Evolutionary conservation across 2,797 vertebrate genomes (phyloP), one percentile per base, ranked within the genome.

Genomic region (Pantherophis vulpinus): DNA sequence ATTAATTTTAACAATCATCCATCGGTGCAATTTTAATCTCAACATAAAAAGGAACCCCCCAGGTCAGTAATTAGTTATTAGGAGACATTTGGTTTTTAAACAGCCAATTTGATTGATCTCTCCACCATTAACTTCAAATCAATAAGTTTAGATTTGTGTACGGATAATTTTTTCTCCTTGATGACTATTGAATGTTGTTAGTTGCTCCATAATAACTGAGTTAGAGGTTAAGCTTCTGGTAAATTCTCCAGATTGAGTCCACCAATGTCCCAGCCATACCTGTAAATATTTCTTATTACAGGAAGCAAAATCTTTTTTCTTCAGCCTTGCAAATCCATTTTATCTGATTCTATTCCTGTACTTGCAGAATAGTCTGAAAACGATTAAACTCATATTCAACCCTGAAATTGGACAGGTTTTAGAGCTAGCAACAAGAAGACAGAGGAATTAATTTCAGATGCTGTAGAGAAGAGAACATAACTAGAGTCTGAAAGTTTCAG

Each of bases 221-320:
- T 96, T 97, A 95, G 97, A 96, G 97, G 96, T 96, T 95, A 94
- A 95, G 94, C 93, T 95, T 96, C 96, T 96, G 96, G 95, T 96
- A 95, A 91, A 95, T 95, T 97, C 96, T 93, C 93, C 95, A 95
- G 83, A 95, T 95, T 94, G 95, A 97, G 95, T 95, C 94, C 96
- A 23, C 94, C 96, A 93, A 93, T 94, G 93, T 95, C 96, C 88
- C 0, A 92, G 94, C 96, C 95, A 95, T 97, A 94, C 95, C 96
- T 95, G 96, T 96, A 97, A 97, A 97, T 96, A 96, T 95, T 96
- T 96, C 96, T 96, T 96, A 97, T 96, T 97, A 96, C 95, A 93
- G 58, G 90, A 94, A 95, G 93, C 94, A 59, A 88, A 94, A 97
- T 93, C 92, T 92, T 93, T 32, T 74, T 74, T 32, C 29, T 61